Base-by-base conservation (phyloP, 2,888 invertebrate genomes). In the Unio delphinus region DNA sequence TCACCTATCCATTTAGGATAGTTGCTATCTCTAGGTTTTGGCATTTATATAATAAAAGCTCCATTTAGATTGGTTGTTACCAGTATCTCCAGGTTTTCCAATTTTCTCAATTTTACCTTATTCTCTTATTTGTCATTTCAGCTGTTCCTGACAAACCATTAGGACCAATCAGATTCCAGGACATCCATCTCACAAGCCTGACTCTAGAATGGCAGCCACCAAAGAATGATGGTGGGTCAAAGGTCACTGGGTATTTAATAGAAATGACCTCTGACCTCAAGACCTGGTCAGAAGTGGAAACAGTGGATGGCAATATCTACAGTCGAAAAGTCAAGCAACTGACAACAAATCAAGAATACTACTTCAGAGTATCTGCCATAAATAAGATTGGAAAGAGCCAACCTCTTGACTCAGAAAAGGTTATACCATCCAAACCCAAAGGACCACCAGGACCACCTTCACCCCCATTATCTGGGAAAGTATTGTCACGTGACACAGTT, bases 281-380 rank as follows among this genome's bases (percentile, higher is more conserved):
- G 56, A 96, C 96, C 11, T 98, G 98, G 98, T 92, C 97, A 88
- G 92, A 96, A 71, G 96, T 97, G 76, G 94, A 96, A 89, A 95
- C 96, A 85, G 96, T 97, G 95, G 97, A 97, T 90, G 79, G 80
- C 69, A 80, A 83, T 65, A 80, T 79, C 45, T 83, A 83, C 73
- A 77, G 82, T 60, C 75, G 80, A 71, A 83, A 81, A 54, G 86
- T 84, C 7, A 84, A 78, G 28, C 81, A 88, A 64, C 78, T 90
- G 63, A 74, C 70, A 4, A 84, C 86, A 58, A 84, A 83, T 59
- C 81, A 84, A 54, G 76, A 80, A 55, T 89, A 90, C 72, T 78
- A 84, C 68, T 90, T 90, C 84, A 74, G 88, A 55, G 85, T 90
- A 15, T 78, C 80, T 57, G 90, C 90, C 55, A 86, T 89, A 76